Conservation (phyloP, 2,888 invertebrate genomes). For the Ischnura elegans region DNA sequence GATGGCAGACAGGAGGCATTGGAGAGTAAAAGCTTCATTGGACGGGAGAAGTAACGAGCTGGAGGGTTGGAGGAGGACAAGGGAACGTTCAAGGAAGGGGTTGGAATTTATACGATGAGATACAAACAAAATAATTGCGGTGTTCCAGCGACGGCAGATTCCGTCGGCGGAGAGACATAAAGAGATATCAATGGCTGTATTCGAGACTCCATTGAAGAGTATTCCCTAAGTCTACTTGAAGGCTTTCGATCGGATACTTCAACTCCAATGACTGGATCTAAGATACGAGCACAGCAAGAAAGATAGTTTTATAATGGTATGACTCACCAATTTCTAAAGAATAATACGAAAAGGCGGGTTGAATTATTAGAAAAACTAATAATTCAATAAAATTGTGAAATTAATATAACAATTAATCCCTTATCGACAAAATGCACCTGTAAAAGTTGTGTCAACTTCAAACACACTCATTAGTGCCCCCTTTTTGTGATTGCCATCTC, state of each 20-base stretch:
- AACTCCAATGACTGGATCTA: background rate
- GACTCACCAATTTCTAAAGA: too few relatives aligned
- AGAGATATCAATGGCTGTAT: background rate
- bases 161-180: background rate
- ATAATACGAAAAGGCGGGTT: too few relatives aligned
- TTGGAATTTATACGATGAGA: background rate
- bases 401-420: too few relatives aligned
- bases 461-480: too few relatives aligned
- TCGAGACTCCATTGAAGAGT: background rate
- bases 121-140: background rate
- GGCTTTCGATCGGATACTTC: background rate
- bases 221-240: background rate
- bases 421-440: too few relatives aligned
- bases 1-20: background rate
- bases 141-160: background rate
- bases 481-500: too few relatives aligned
- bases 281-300: background rate
- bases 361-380: too few relatives aligned
- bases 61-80: background rate
- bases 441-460: too few relatives aligned
- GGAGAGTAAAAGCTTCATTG: constrained; percentile 23
- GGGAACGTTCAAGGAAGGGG: background rate
- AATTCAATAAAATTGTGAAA: too few relatives aligned
- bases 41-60: background rate
- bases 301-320: background rate